Evolutionary conservation across 2,113 vertebrate genomes (phyloP), one percentile per base, ranked within the genome.

Genomic region (Plestiodon gilberti): DNA sequence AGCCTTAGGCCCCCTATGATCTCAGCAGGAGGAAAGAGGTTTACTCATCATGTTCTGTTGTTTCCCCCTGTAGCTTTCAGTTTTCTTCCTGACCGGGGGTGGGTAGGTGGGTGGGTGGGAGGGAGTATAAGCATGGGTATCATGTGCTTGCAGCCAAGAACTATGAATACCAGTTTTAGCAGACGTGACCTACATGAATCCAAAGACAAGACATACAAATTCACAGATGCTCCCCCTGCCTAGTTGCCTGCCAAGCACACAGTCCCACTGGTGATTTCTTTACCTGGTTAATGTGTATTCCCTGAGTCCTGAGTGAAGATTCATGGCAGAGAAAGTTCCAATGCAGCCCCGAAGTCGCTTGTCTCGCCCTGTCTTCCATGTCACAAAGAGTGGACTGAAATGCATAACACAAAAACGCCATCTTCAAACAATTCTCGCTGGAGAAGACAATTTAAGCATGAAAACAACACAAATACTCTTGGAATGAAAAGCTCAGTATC

Each of bases 231-330:
- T 0, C 25, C 25, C 18, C 3, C 6, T 13, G 25, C 18, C 61
- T 48, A 22, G 33, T 74, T 62, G 73, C n/a, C 40, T 73, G 30
- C 17, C 14, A 38, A 23, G 38, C 20, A 14, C 69, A 11, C 28
- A 11, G 11, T 11, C 13, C 20, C 1, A n/a, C 22, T 23, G 64
- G 69, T 55, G 30, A 76, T 62, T 28, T 59, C 59, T 82, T 95
- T 96, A 97, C 97, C 97, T 97, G 96, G 97, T 97, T 97, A 97
- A 95, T 92, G 97, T 97, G 84, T 97, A 97, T 97, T 97, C 97
- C 97, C 97, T 97, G 97, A 97, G 97, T 97, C 97, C 97, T 97
- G 97, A 97, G 92, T 97, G 97, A 96, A 97, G 97, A 93, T 97
- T 97, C 97, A 97, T 97, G 95, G 97, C 97, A 96, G 97, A 97